These are phyloP conservation scores for Cololabis saira DNA, from an alignment of 2,113 vertebrate species.

Conservation along the genomic window DNA sequence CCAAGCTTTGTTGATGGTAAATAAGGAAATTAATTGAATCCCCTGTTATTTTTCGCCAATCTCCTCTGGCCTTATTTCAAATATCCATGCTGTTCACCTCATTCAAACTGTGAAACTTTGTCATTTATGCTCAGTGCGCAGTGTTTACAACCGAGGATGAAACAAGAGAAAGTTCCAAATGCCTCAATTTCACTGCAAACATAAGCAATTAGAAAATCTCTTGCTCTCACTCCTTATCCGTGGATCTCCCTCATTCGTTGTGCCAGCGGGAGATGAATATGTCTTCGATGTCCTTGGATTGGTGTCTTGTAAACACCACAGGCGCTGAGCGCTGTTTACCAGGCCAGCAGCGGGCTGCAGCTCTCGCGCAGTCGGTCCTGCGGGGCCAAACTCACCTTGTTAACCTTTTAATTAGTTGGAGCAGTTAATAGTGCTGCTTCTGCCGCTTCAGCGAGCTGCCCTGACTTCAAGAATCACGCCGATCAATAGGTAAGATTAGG, in stretches of 20 bases:
- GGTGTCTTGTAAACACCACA: conserved; percentile 56
- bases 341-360: conserved; percentile 38
- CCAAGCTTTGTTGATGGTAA: conserved; percentile 54
- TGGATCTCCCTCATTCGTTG: conserved; percentile 40
- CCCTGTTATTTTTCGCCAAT: conserved; percentile 45
- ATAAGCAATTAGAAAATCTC: conserved; percentile 54
- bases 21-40: conserved; percentile 57
- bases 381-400: conserved; percentile 76
- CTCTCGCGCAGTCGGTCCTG: conserved; percentile 45
- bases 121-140: conserved; percentile 54
- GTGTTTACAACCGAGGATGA: conserved; percentile 58
- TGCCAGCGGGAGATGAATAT: conserved; percentile 55
- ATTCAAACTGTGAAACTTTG: conserved; percentile 58
- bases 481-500: conserved; percentile 66
- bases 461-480: conserved; percentile 59
- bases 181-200: conserved; percentile 50
- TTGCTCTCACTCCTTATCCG: conserved; percentile 39
- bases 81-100: conserved; percentile 43
- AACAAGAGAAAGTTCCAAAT: conserved; percentile 51
- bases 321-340: conserved; percentile 44
- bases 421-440: conserved; percentile 76
- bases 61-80: conserved; percentile 44
- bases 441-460: conserved; percentile 75
- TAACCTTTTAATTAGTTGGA: conserved; percentile 83
- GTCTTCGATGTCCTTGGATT: conserved; percentile 63